These are phyloP conservation scores for Dufourea novaeangliae DNA, from an alignment of 1,140 invertebrate species.

Conservation along the genomic window DNA sequence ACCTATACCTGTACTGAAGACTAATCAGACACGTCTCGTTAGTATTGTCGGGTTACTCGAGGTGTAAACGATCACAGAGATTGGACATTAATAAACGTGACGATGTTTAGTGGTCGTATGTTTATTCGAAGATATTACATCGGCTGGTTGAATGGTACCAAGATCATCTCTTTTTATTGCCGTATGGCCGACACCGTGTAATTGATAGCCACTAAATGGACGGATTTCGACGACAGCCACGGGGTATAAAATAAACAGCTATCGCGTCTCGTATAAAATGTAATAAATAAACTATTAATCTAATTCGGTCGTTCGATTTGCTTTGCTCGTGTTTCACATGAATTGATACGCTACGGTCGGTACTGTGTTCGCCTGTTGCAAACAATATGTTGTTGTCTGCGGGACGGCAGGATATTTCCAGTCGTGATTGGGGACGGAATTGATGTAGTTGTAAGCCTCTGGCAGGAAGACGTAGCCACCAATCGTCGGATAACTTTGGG, in stretches of 20 bases:
- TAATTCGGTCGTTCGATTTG: slow-evolving; percentile 34
- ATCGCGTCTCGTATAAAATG: not conserved
- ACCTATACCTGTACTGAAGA: not conserved
- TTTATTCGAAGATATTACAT: slow-evolving; percentile 20
- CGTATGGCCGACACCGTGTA: not conserved
- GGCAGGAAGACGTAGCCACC: not conserved
- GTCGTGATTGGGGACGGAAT: not conserved
- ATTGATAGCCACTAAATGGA: not conserved
- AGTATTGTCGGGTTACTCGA: not conserved
- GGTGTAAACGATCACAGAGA: not conserved
- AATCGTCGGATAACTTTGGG: not conserved
- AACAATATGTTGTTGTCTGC: not conserved
- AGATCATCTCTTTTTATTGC: not conserved
- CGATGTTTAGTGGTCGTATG: not conserved
- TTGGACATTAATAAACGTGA: not conserved
- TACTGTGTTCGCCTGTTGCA: too few relatives aligned
- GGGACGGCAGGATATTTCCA: not conserved
- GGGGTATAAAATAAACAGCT: too few relatives aligned
- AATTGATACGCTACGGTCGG: slow-evolving; percentile 6
- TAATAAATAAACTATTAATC: slow-evolving; percentile 41
- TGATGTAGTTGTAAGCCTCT: not conserved
- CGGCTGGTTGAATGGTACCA: not conserved
- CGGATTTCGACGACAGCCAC: slow-evolving; percentile 2
- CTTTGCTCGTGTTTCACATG: not conserved
- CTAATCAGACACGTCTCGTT: slow-evolving; percentile 14